Base-by-base conservation (phyloP, 2,888 invertebrate genomes). In the Drepana falcataria region DNA sequence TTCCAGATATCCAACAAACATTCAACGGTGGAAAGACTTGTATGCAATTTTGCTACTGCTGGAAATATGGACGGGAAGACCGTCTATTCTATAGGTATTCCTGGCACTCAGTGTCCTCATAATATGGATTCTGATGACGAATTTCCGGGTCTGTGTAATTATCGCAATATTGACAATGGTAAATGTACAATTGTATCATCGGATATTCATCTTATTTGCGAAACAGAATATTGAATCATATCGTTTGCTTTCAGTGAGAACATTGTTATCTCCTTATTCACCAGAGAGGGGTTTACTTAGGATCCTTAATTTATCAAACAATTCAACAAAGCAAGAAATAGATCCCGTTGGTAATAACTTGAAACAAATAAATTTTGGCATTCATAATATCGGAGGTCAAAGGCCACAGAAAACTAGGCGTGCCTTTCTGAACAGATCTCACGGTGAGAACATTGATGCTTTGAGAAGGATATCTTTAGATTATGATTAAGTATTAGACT, bases 31-130 rank as follows among this genome's bases (percentile, higher is more conserved):
- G 82, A 86, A 48, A 79, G 89, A 60, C 68, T 91, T 5, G 79
- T 91, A 2, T 90, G 90, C 57, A 89, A 91, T 63, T 89, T 90
- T 59, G 79, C 86, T 4, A 84, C 89, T 0, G 80, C 70, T 55
- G 90, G 89, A 1, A 91, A 90, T 59, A 55, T 72, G 47, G 68
- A 80, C 35, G 79, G 82, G 1, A 81, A 79, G 56, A 84, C 87
- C 4, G 69, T 90, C 0, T 91, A 88, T 56, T 67, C 73, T 2
- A 75, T 87, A 56, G 90, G 90, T 51, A 78, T 73, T 51, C 76
- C 89, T 0, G 81, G 76, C 9, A 86, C 87, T 4, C 87, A 87
- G 54, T 90, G 90, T 61, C 59, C 66, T 4, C 64, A 65, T 3
- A 64, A 71, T 34, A 77, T 69, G 68, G 47, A 53, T 4, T 71